Base-by-base conservation (phyloP, 1,140 invertebrate species). In the Ruditapes philippinarum region DNA sequence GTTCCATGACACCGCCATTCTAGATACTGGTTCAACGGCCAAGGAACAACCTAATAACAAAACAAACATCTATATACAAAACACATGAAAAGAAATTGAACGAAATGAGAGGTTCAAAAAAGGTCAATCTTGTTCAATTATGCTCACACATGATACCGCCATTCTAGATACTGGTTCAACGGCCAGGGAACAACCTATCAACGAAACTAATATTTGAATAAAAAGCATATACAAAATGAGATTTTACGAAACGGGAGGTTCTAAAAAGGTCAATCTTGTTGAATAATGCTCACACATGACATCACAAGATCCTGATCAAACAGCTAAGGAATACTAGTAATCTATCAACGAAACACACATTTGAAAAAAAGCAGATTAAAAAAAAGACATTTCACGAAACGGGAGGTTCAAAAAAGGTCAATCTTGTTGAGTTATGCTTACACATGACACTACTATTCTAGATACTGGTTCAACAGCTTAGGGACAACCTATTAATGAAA, bases 1-100 rank as follows among this genome's bases (percentile, higher is more conserved):
- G 60, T 92, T 91, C 91, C 90, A 91, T 17, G 73, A 76, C 54
- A 89, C 91, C 31, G 90, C 91, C 91, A 92, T 86, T 74, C 91
- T 78, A 12, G 76, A 81, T 17, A 92, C 25, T 36, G 62, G 68
- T 57, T 88, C 82, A 38, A 92, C 90, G 1, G 90, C 88, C 33
- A 49, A 60, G 73, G 85, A 90, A 74, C 90, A 92, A 7, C 80
- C 91, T 92, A 86, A 5, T 0, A 80, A 25, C 42, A 28, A 17
- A 2, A 25, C 3, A 33, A 7, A 33, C 12, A 68, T n/a, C n/a
- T n/a, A n/a, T n/a, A n/a, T n/a, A n/a, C n/a, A 45, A 45, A 14
- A 45, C 14, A 14, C 42, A 45, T 45, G 5, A 45, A 45, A 45
- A 7, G 42, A 7, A 7, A 45, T 45, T 45, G 42, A 45, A 45